These are phyloP conservation scores for Meiosimyza platycephala DNA, from an alignment of 2,888 invertebrate species.

Conservation along the genomic window DNA sequence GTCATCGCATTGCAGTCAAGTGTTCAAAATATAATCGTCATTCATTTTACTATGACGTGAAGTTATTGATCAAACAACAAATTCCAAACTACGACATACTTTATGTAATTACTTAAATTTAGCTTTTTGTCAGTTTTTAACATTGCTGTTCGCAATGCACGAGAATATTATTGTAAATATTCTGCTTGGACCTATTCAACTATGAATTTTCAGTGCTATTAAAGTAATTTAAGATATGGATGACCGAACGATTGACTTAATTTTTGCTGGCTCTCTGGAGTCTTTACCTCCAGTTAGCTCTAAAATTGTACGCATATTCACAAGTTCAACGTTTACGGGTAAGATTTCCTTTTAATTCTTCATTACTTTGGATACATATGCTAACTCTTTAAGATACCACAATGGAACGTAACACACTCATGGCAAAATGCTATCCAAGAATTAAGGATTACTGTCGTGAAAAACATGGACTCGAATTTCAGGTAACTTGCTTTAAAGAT, in stretches of 20 bases:
- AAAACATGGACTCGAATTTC: conserved; percentile 97
- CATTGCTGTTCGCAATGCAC: conserved; percentile 14
- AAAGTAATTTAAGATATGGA: conserved; percentile 74
- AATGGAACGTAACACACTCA: conserved; percentile 95
- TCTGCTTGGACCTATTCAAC: background rate
- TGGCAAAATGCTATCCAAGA: conserved; percentile 98
- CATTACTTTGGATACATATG: conserved; percentile 5
- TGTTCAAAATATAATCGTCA: conserved; percentile 1
- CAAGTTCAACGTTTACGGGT: conserved; percentile 99
- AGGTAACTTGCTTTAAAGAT: conserved; percentile 71
- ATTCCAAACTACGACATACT: background rate
- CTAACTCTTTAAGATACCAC: conserved; percentile 82
- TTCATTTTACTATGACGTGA: conserved; percentile 8
- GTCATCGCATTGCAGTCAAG: background rate
- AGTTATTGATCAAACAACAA: conserved; percentile 22
- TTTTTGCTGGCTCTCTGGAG: conserved; percentile 89
- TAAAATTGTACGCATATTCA: conserved; percentile 97
- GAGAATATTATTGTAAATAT: conserved; percentile 4
- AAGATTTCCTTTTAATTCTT: conserved; percentile 49
- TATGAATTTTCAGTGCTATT: conserved; percentile 12
- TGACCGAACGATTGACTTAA: conserved; percentile 88
- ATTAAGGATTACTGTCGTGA: conserved; percentile 97
- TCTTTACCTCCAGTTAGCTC: conserved; percentile 94
- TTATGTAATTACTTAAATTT: conserved; percentile 22
- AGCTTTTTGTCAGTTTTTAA: conserved; percentile 14